Evolutionary conservation across 1,140 invertebrate genomes (phyloP), one percentile per base, ranked within the genome.

Genomic region (Drosophila arizonae): DNA sequence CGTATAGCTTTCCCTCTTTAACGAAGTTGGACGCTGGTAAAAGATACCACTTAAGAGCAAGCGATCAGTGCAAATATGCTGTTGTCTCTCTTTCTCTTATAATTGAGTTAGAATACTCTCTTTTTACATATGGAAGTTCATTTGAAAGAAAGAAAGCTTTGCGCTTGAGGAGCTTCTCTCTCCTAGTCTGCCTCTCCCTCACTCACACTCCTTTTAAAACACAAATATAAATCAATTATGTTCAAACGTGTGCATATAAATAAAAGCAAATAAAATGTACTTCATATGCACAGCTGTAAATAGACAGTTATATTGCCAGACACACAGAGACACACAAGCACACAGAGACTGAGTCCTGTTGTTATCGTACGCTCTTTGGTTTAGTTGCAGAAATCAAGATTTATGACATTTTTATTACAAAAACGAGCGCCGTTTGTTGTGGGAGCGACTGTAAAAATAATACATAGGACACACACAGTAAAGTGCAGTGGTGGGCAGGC

Each of bases 401-500:
- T 90, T 90, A 90, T 90, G 88, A 86, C 87, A 87, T 90, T 90
- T 90, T 90, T 90, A 90, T 90, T 90, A 72, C 70, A 87, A 88
- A 86, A 82, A 87, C 82, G 84, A 88, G 68, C 76, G 79, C 48
- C 56, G 72, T 76, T 82, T 79, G 82, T 87, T 77, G 79, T 79
- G 79, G 79, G 68, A 75, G 79, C 68, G 82, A 64, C 50, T 50
- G 71, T 62, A 63, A 54, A 63, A 63, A 69, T 74, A 74, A 70
- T 63, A 70, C 52, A 63, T 28, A 69, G 65, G 15, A 61, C 33
- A 33, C 33, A 33, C 33, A 33, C 33, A 46, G 60, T 21, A 24
- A n/a, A 11, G 26, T 30, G n/a, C 46, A 62, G 17, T 9, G 17
- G 26, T 21, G 2, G 13, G 6, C 0, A 5, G 11, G 3, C 11